Evolutionary conservation across 2,113 vertebrate genomes (phyloP), one percentile per base, ranked within the genome.

Genomic region (Sakesphorus luctuosus): DNA sequence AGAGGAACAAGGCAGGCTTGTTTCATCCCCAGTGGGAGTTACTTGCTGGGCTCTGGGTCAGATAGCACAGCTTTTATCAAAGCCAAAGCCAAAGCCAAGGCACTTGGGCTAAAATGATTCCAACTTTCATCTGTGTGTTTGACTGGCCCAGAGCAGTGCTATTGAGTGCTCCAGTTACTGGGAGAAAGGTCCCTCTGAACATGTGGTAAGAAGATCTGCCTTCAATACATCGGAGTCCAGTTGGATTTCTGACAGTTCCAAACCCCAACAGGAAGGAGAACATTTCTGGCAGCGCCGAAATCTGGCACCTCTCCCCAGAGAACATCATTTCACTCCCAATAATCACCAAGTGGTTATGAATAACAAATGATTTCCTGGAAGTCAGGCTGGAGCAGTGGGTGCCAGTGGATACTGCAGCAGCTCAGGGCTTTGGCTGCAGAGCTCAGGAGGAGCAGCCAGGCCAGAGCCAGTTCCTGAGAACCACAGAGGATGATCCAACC

Each of bases 311-410:
- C 79, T 53, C 81, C 84, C 62, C 68, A 68, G 62, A 68, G 77
- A 78, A 24, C 69, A 85, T 35, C 3, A 16, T 75, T 92, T 73
- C 85, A 15, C 62, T 87, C 87, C 66, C 36, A 96, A 55, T 59
- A 76, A 65, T 55, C 71, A 93, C 29, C 81, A 67, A 71, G 53
- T 62, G 50, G 21, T 89, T 92, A 40, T 5, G 77, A 84, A 56
- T 40, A 94, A 90, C 86, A 84, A 94, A 84, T 52, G 29, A 13
- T 52, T 94, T 93, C 93, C 87, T 96, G 88, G 93, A 97, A 94
- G 85, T 66, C 11, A 69, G 75, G 71, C 33, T 9, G 0, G 3
- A 69, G 59, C 14, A 26, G 58, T 6, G 58, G 66, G 46, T 55
- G 58, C 68, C 91, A 96, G 44, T 84, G 84, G 53, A 2, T 68